Percentiles rank a stretch among this genome's conserved stretches.
Conservation (phyloP, 2,888 invertebrate genomes). For the Nemapogon koenigi region DNA sequence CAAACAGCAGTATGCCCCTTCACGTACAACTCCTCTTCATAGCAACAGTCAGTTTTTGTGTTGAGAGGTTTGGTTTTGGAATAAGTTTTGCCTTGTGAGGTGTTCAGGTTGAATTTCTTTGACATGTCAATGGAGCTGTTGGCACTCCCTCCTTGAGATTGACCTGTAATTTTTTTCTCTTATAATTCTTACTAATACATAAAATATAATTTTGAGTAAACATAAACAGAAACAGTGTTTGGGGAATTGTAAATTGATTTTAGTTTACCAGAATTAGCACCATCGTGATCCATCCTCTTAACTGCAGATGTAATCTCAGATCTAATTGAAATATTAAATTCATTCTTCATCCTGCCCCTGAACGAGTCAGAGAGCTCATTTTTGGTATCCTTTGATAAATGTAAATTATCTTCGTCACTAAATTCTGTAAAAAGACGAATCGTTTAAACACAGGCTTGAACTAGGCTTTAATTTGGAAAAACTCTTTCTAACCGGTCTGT, state of each 20-base stretch:
- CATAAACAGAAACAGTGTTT: background rate
- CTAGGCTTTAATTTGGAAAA: too few species aligned
- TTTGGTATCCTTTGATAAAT: constrained; percentile 33
- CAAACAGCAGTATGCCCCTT: constrained; percentile 85
- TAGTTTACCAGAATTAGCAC: constrained; percentile 21
- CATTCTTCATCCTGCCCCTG: constrained; percentile 44
- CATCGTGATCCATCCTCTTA: constrained; percentile 35
- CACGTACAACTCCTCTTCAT: constrained; percentile 89
- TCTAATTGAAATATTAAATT: constrained; percentile 54
- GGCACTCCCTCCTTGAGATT: constrained; percentile 42
- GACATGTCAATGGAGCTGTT: constrained; percentile 56
- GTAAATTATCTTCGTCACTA: constrained; percentile 31
- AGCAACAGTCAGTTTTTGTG: constrained; percentile 48
- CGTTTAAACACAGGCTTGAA: too few species aligned
- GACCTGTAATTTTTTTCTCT: constrained; percentile 19
- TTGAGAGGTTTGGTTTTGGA: constrained; percentile 30
- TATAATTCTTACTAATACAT: background rate
- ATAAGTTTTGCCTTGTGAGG: constrained; percentile 22
- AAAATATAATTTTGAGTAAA: background rate
- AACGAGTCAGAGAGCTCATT: constrained; percentile 45
- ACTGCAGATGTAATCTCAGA: constrained; percentile 36
- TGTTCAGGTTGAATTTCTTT: constrained; percentile 43
- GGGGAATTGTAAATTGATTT: too few species aligned
- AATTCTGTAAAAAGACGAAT: too few species aligned
- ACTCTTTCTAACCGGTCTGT: too few species aligned